Evolutionary conservation across 1,140 invertebrate genomes (phyloP).

Genomic region (Acyrthosiphon pisum): DNA sequence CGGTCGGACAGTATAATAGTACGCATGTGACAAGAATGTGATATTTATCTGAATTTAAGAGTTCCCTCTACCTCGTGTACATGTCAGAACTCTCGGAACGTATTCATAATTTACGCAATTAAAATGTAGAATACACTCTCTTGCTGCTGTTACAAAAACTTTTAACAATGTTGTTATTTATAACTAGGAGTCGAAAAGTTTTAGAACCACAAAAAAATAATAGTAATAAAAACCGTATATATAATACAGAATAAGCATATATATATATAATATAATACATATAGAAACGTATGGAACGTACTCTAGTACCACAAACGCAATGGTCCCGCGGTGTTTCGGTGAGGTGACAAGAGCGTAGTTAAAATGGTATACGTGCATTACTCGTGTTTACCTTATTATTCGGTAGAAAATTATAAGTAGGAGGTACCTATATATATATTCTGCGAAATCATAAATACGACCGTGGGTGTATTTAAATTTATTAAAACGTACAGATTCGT

Average conservation of each 20-base stretch:
- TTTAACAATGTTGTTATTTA: slow-evolving; percentile 55
- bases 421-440: not conserved
- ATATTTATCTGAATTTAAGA: slow-evolving; percentile 52
- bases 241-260: not conserved
- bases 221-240: not conserved
- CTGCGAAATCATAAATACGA: not conserved
- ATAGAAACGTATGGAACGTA: not conserved
- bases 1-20: slow-evolving; percentile 7
- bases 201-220: not conserved
- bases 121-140: slow-evolving; percentile 26
- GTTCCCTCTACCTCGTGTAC: slow-evolving; percentile 12
- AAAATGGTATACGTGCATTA: not conserved
- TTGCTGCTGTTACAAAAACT: slow-evolving; percentile 16
- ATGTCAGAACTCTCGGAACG: not conserved
- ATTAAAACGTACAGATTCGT: not conserved
- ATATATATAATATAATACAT: not conserved
- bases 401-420: not conserved
- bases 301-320: not conserved
- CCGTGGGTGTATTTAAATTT: not conserved
- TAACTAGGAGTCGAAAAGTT: slow-evolving; percentile 31
- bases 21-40: slow-evolving; percentile 29
- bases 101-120: slow-evolving; percentile 54
- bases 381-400: not conserved
- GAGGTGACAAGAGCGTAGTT: not conserved
- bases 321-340: not conserved